Evolutionary conservation across 2,113 vertebrate genomes (phyloP).

Genomic region (Melanocharis versteri): DNA sequence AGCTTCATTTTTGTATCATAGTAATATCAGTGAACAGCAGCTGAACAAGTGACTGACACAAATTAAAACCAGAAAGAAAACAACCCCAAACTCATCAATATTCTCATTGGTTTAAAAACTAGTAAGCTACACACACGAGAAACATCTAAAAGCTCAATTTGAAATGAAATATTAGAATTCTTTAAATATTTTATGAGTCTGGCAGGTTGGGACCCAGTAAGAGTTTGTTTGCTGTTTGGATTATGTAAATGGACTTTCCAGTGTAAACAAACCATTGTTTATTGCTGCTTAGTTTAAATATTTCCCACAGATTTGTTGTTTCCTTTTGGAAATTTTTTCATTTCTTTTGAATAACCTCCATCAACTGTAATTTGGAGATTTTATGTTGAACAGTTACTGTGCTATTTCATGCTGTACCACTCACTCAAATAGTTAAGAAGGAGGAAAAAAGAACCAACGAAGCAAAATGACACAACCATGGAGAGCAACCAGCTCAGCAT

Average conservation of each 20-base stretch:
- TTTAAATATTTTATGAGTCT: neutral
- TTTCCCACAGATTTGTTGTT: neutral
- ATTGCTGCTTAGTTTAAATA: constrained; percentile 1
- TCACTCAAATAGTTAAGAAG: neutral
- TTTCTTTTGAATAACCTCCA: neutral
- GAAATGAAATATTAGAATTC: neutral
- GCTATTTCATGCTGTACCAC: neutral
- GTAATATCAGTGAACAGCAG: constrained; percentile 65
- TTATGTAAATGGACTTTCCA: neutral
- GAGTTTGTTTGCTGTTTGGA: neutral
- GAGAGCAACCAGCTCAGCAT: neutral
- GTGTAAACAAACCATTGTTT: neutral
- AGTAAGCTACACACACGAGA: neutral
- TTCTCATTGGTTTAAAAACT: neutral
- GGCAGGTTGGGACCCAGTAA: neutral
- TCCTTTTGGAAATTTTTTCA: neutral
- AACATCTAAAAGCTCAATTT: neutral
- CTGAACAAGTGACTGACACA: constrained; percentile 27
- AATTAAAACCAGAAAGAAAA: neutral
- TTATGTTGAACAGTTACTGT: neutral
- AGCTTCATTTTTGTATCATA: constrained; percentile 23
- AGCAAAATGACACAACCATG: neutral
- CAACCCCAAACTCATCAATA: neutral
- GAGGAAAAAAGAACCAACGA: neutral
- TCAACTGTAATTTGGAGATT: neutral